Base-by-base conservation (phyloP, 2,797 vertebrate species). In the Macropus fuliginosus region DNA sequence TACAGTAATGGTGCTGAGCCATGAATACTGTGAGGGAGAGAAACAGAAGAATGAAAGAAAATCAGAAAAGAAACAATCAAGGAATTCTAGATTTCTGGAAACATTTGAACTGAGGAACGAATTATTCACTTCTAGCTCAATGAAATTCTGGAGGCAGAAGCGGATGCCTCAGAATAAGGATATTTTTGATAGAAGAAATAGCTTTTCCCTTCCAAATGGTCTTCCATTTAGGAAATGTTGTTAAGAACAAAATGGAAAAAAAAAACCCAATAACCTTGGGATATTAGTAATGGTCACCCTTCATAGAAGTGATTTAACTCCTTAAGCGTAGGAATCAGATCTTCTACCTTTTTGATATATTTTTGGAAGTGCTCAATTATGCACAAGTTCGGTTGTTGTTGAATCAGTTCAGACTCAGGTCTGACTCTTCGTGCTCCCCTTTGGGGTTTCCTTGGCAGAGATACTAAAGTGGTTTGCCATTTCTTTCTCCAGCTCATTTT, bases 1-100 rank as follows among this genome's bases (percentile, higher is more conserved):
- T 81, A 97, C 97, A 92, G 93, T 91, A 89, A 28, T 1, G 62
- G 92, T 55, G 54, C 16, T 91, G 90, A 90, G 94, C 96, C 96
- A 98, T 98, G 95, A 92, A 31, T 1, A 40, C 24, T 2, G 54
- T 40, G 55, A 59, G 91, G 62, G 92, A 89, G 34, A 3, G 50
- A 91, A 87, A 94, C 56, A 28, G 81, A 54, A 56, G 62, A 54
- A 27, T 46, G 40, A 87, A 87, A 10, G 40, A 87, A 50, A 87
- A 50, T 21, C 74, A 46, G 31, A 87, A 87, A 74, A 74, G n/a
- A 74, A 74, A 74, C n/a, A 74, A 66, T n/a, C 34, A 66, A 74
- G n/a, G 8, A 1, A 27, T 50, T 87, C 21, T 87, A 87, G 74
- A 87, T 87, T 74, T 87, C 24, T 46, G 21, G 40, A 87, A 87